Conservation (phyloP, 2,113 vertebrate species). For the Mesembrinibis cayennensis region DNA sequence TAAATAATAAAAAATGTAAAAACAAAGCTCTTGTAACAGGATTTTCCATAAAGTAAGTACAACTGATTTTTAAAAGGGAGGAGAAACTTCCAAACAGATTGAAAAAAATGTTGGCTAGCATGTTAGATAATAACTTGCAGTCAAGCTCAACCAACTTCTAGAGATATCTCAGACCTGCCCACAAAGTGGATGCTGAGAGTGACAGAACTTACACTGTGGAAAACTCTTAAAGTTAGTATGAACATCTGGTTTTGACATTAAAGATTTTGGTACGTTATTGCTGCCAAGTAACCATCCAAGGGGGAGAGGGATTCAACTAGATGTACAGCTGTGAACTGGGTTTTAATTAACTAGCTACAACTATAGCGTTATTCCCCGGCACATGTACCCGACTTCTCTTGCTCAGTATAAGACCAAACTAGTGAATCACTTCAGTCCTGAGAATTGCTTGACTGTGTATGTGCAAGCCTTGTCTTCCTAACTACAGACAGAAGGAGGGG, state of each 20-base stretch:
- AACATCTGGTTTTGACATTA: slow-evolving; percentile 45
- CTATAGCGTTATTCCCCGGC: background rate
- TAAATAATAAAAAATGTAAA: slow-evolving; percentile 23
- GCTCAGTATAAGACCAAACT: background rate
- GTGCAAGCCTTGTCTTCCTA: background rate
- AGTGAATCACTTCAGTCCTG: background rate
- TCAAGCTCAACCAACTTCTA: background rate
- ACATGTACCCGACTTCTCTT: background rate
- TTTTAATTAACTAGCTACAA: background rate
- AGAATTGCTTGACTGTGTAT: background rate
- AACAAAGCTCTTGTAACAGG: background rate
- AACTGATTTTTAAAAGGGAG: background rate
- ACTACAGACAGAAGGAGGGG: background rate
- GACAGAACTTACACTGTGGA: background rate
- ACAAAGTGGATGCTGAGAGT: background rate
- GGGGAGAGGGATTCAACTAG: background rate
- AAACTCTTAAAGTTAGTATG: background rate
- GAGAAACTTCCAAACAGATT: background rate
- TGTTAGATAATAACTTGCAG: slow-evolving; percentile 38
- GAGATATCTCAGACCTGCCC: slow-evolving; percentile 25
- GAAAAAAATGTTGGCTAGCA: background rate
- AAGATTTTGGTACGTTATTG: background rate
- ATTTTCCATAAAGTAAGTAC: slow-evolving; percentile 31
- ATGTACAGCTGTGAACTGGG: background rate
- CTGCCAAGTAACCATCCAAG: slow-evolving; percentile 12